Percentiles rank a stretch among this genome's conserved stretches.
These are phyloP conservation scores for Cryptotis parvus DNA, from an alignment of 2,113 vertebrate genomes.

Conservation along the genomic window DNA sequence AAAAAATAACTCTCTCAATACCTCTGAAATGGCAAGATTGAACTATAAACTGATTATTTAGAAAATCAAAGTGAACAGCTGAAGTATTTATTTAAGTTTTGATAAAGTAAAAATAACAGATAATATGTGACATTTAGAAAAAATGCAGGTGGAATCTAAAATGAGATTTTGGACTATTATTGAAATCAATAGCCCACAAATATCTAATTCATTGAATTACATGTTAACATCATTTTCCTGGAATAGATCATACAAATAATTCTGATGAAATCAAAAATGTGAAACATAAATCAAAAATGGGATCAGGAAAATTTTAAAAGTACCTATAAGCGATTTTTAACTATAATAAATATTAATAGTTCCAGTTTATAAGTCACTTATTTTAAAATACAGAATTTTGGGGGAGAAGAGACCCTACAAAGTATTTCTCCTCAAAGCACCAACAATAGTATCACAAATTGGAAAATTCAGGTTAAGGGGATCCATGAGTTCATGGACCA, in stretches of 20 bases:
- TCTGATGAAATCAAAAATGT: not conserved
- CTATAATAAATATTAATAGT: not conserved
- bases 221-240: not conserved
- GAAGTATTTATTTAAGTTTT: conserved; percentile 28
- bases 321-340: not conserved
- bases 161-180: conserved; percentile 14
- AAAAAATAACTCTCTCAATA: conserved; percentile 5
- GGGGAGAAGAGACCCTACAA: not conserved
- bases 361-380: not conserved
- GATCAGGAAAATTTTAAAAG: not conserved
- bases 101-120: conserved; percentile 42
- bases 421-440: not conserved
- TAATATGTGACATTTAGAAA: conserved; percentile 26
- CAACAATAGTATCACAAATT: not conserved
- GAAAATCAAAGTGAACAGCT: conserved; percentile 27
- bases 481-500: accelerated
- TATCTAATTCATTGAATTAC: conserved; percentile 17
- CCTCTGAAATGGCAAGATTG: not conserved
- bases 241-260: conserved; percentile 1
- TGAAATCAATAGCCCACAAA: conserved; percentile 18
- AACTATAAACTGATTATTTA: conserved; percentile 23
- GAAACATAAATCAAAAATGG: not conserved
- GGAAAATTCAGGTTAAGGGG: not conserved
- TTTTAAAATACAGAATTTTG: not conserved
- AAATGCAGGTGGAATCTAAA: not conserved